Percentiles rank a stretch among this genome's conserved stretches.
These are phyloP conservation scores for Chaenodraco wilsoni DNA, from an alignment of 2,797 vertebrate genomes.

Conservation along the genomic window DNA sequence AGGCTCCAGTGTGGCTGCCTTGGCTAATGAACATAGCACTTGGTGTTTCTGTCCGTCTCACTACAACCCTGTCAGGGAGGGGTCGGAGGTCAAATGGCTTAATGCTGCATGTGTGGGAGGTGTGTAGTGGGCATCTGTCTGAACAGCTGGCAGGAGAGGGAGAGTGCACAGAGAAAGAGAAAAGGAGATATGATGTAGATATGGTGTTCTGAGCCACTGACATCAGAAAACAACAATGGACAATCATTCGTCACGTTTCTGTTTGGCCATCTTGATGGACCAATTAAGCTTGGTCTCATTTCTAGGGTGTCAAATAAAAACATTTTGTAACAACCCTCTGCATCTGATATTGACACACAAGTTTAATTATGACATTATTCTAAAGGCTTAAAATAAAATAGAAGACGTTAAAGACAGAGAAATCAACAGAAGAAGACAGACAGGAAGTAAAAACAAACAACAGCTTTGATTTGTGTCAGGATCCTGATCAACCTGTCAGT, in stretches of 20 bases:
- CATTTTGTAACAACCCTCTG: no score
- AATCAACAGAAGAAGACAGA: no score
- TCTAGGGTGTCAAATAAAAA: no score
- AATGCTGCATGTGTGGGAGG: slow-evolving; percentile 64
- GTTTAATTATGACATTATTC: no score
- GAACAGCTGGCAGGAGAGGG: slow-evolving; percentile 12
- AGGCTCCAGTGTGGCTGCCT: slow-evolving; percentile 38
- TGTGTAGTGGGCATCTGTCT: slow-evolving; percentile 50
- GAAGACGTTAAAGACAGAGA: no score
- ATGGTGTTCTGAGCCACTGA: no score
- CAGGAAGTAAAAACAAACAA: no score
- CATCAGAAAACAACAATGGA: not conserved
- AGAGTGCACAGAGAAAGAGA: slow-evolving; percentile 6
- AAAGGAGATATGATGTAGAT: not conserved
- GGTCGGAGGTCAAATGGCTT: slow-evolving; percentile 69
- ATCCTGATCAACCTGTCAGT: no score
- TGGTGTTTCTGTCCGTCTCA: slow-evolving; percentile 44
- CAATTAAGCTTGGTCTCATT: not conserved
- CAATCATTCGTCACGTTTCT: not conserved
- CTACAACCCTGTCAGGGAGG: slow-evolving; percentile 47
- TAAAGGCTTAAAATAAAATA: no score
- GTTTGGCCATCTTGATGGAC: slow-evolving; percentile 1
- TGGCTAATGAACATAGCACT: slow-evolving; percentile 53
- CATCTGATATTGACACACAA: no score
- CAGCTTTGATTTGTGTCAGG: no score